Evolutionary conservation across 1,140 invertebrate species (phyloP), one percentile per base, ranked within the genome.

Genomic region (Saccostrea cuccullata): DNA sequence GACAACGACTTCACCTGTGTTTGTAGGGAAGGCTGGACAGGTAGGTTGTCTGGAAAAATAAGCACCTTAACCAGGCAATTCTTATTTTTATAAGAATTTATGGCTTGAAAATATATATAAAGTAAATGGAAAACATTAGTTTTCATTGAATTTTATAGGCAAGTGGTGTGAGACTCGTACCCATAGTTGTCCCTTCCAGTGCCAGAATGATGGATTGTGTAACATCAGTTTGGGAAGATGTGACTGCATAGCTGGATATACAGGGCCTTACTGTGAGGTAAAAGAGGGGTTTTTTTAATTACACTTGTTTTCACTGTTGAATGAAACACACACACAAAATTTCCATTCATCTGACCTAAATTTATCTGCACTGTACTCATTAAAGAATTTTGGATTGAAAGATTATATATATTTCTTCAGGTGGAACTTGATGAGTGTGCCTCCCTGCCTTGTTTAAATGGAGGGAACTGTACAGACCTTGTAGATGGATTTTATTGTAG

Each of bases 91-190:
- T 47, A 47, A 47, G 47, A 47, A 47, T 47, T 47, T 47, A 47
- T 6, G 1, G 47, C 5, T 47, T 47, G 47, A 47, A 47, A 36
- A 36, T 36, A 2, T 47, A 47, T 47, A 9, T 47, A 9, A 47
- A 47, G 47, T 47, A 47, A 47, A 1, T 8, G 47, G 47, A 9
- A 47, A 47, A 47, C 47, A 47, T 47, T 8, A 2, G 47, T 47
- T 47, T 47, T 6, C 9, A 5, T 47, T 47, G 13, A 9, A 26
- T 77, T 23, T 77, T 77, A 8, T 36, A 77, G 70, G 96, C 0
- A 95, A 96, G 0, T 98, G 98, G 0, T 99, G 98, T 94, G 97
- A 99, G 93, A 98, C 97, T 92, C 96, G 97, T 36, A 97, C 98
- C 87, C 98, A 98, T 93, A 97, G 98, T 93, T 99, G 98, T 94